Evolutionary conservation across 1,140 invertebrate genomes (phyloP).

Genomic region (Conus betulinus): DNA sequence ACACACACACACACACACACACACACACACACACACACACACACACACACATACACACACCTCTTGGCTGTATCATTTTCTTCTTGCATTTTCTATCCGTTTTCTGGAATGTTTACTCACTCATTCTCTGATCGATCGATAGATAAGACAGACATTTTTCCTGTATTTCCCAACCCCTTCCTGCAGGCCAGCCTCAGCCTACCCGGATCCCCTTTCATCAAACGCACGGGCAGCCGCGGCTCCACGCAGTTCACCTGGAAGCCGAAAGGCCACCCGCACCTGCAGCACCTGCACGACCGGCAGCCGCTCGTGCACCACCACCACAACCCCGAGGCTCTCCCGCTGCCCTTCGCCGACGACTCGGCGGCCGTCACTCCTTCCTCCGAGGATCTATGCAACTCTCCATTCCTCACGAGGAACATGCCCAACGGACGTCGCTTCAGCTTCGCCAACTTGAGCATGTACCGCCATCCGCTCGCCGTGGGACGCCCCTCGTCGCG

Average conservation of each 20-base stretch:
- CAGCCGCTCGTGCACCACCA: slow-evolving; percentile 89
- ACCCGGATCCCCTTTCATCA: slow-evolving; percentile 96
- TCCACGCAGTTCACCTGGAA: slow-evolving; percentile 87
- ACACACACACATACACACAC: too few species aligned
- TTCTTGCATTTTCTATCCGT: too few species aligned
- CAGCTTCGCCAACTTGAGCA: slow-evolving; percentile 61
- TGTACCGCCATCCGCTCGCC: slow-evolving; percentile 33
- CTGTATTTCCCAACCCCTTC: too few species aligned
- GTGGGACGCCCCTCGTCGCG: slow-evolving; percentile 55
- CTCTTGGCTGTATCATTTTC: too few species aligned
- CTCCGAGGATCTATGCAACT: slow-evolving; percentile 87
- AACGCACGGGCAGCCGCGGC: slow-evolving; percentile 77
- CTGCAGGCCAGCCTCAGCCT: slow-evolving; percentile 94
- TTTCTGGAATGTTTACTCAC: too few species aligned
- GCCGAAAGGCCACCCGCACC: slow-evolving; percentile 66
- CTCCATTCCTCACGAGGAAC: slow-evolving; percentile 58
- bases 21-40: too few species aligned
- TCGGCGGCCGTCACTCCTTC: slow-evolving; percentile 98
- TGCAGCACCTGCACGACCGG: slow-evolving; percentile 79
- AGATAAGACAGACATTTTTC: too few species aligned
- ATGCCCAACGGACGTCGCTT: slow-evolving; percentile 61
- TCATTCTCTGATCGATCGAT: too few species aligned
- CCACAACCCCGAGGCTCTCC: slow-evolving; percentile 95
- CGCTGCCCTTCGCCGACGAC: slow-evolving; percentile 97
- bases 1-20: too few species aligned